Evolutionary conservation across 2,888 invertebrate genomes (phyloP), one percentile per base, ranked within the genome.

Genomic region (Eulithis testata): DNA sequence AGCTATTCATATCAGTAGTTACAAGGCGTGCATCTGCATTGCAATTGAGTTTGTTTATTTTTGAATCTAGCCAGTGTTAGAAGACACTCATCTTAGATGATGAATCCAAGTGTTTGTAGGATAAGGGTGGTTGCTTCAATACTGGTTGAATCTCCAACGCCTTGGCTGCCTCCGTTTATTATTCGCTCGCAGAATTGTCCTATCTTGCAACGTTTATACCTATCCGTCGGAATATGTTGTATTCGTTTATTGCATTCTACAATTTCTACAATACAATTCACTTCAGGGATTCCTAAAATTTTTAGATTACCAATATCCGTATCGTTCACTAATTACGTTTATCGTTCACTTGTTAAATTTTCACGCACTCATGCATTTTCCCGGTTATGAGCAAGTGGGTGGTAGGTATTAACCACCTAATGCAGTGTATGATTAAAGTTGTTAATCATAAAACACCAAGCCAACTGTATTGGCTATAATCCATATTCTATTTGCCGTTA

Each of bases 11-110:
- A 73, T 71, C 70, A 77, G 68, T 70, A 69, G 73, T 21, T 72
- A 74, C 73, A 70, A 73, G 74, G 77, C 79, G 75, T 85, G 84
- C 83, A 84, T 82, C 80, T 86, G 80, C 80, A 76, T 78, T 83
- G 83, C 87, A 87, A 87, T 89, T 88, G 88, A 81, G 79, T 82
- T 63, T 80, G 84, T 86, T 88, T 90, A 89, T 90, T 90, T 90
- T 87, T 87, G 85, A 84, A 84, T 75, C 76, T 77, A 79, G 74
- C 87, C 85, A 87, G 81, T 77, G 54, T 76, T 77, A 66, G 72
- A 73, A 71, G 82, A 79, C 70, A 76, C 81, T 69, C 60, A 50
- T 61, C 56, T 64, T n/a, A n/a, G 47, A 64, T 62, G 56, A 59
- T 45, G 36, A 40, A 9, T 60, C 37, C 14, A 14, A 52, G 36